These are phyloP conservation scores for Muscina levida DNA, from an alignment of 2,888 invertebrate genomes.

Conservation along the genomic window DNA sequence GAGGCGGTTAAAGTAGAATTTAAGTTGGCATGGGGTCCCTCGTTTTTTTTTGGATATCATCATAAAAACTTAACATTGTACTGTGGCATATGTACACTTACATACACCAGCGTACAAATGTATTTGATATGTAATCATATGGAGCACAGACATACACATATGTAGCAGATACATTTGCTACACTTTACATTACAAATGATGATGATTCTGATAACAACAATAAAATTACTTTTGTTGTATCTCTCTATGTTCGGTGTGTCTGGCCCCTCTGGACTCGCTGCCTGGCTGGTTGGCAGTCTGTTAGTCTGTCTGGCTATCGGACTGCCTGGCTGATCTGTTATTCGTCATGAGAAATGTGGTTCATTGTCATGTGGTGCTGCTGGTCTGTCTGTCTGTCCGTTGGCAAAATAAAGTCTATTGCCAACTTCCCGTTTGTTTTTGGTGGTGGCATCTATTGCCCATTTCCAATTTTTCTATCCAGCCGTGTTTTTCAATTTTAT, in stretches of 20 bases:
- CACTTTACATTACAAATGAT: constrained; percentile 27
- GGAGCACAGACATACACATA: neutral
- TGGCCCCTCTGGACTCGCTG: constrained; percentile 4
- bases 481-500: constrained; percentile 22
- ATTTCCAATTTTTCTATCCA: constrained; percentile 30
- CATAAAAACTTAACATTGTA: constrained; percentile 30
- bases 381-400: constrained; percentile 42
- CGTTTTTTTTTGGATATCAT: constrained; percentile 30
- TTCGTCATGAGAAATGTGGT: constrained; percentile 66
- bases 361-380: constrained; percentile 66
- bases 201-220: constrained; percentile 55
- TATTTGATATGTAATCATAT: neutral
- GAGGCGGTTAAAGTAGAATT: constrained; percentile 16
- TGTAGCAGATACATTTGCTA: neutral
- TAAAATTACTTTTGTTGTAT: constrained; percentile 59
- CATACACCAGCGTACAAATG: constrained; percentile 2
- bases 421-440: constrained; percentile 9
- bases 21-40: constrained; percentile 48
- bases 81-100: constrained; percentile 3
- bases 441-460: neutral
- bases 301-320: neutral
- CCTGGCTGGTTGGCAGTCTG: neutral
- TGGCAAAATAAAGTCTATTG: constrained; percentile 18
- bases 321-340: constrained; percentile 42
- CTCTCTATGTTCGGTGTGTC: neutral